Evolutionary conservation across 2,888 invertebrate species (phyloP).

Genomic region (Xiphydria camelus): DNA sequence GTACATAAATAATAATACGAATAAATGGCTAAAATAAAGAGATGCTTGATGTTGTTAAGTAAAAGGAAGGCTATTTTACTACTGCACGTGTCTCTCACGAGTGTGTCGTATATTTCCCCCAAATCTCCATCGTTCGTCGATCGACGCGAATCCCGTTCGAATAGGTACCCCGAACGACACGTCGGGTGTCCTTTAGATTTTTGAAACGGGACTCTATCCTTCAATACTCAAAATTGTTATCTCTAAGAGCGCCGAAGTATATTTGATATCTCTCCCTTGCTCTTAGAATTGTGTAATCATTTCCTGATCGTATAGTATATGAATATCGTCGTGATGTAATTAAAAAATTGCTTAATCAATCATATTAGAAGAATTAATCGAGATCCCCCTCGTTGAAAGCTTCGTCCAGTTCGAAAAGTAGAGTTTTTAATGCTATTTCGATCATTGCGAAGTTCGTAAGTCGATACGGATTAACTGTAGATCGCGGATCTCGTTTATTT

Average conservation of each 20-base stretch:
- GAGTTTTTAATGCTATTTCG: too few species aligned
- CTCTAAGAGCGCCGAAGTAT: too few species aligned
- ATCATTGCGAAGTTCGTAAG: too few species aligned
- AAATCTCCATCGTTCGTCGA: neutral
- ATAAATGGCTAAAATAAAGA: constrained; percentile 48
- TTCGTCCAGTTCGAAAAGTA: too few species aligned
- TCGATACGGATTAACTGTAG: too few species aligned
- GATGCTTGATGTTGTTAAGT: constrained; percentile 52
- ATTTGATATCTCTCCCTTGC: neutral
- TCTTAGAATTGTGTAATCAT: too few species aligned
- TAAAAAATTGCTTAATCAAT: neutral
- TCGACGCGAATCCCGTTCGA: too few species aligned
- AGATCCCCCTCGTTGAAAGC: too few species aligned
- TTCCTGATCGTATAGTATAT: too few species aligned
- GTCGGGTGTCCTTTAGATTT: neutral
- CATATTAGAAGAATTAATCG: too few species aligned
- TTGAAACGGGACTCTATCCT: too few species aligned
- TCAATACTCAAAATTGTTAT: neutral
- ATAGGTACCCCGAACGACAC: neutral
- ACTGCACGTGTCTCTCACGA: neutral
- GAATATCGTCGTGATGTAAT: neutral
- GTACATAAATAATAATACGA: constrained; percentile 53
- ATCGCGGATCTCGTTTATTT: too few species aligned
- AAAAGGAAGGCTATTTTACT: constrained; percentile 36
- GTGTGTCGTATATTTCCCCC: neutral